Percentiles rank a stretch among this genome's conserved stretches.
Evolutionary conservation across 2,888 invertebrate species (phyloP).

Genomic region (Machimus atricapillus): DNA sequence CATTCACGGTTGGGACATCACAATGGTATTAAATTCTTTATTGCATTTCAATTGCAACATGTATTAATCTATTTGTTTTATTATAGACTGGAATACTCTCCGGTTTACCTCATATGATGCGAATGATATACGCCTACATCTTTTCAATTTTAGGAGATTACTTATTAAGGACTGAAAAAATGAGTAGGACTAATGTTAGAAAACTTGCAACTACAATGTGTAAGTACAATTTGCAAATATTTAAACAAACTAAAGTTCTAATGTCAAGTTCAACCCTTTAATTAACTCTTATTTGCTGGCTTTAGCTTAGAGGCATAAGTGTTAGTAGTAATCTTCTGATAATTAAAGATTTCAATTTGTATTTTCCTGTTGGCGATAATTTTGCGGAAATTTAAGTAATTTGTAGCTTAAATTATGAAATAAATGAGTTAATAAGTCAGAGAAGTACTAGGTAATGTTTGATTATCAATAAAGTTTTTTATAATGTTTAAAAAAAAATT

Average conservation of each 20-base stretch:
- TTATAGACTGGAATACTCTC: slow-evolving; percentile 67
- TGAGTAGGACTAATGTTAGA: slow-evolving; percentile 69
- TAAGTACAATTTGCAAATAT: slow-evolving; percentile 55
- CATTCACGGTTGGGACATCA: slow-evolving; percentile 73
- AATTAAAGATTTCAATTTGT: too few species aligned
- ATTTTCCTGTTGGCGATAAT: too few species aligned
- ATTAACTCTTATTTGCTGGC: too few species aligned
- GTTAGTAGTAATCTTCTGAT: too few species aligned
- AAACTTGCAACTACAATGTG: slow-evolving; percentile 70
- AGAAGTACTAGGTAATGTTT: too few species aligned
- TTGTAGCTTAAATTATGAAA: too few species aligned
- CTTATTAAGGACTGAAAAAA: slow-evolving; percentile 65
- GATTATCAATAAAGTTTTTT: too few species aligned
- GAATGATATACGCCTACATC: slow-evolving; percentile 67
- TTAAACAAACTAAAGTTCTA: neutral
- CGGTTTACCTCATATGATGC: slow-evolving; percentile 69
- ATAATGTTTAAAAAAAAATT: too few species aligned
- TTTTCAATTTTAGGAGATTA: slow-evolving; percentile 69
- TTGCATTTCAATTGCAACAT: neutral
- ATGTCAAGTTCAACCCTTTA: neutral
- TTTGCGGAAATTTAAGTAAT: too few species aligned
- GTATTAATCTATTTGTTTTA: neutral
- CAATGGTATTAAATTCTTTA: slow-evolving; percentile 66
- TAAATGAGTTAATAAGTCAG: too few species aligned
- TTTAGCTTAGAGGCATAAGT: too few species aligned